phyloP scores from a whole-genome alignment of 2,113 vertebrate genomes.

The Lepus timidus region DNA sequence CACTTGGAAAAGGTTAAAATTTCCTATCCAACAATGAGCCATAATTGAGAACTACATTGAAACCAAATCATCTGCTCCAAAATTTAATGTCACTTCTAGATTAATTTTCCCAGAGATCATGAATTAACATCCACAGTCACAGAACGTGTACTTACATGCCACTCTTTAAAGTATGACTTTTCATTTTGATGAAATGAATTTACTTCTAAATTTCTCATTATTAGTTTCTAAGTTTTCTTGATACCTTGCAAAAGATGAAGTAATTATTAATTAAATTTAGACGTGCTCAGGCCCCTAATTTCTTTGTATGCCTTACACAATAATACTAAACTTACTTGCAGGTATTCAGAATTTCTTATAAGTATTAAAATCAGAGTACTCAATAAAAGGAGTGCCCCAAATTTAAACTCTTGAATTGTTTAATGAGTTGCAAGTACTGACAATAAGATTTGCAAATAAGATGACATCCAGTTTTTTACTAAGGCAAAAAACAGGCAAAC shows the following conservation, averaged over 20 bases:
- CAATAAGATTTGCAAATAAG: background rate
- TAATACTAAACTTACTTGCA: constrained; percentile 20
- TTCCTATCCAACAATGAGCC: background rate
- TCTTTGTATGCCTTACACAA: background rate
- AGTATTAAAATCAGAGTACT: background rate
- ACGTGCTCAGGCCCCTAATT: background rate
- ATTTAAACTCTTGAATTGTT: background rate
- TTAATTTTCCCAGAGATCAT: background rate
- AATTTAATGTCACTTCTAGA: constrained; percentile 17
- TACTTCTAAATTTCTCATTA: background rate
- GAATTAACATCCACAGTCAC: background rate
- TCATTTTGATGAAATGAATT: background rate
- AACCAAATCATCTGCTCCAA: background rate
- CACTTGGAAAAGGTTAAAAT: constrained; percentile 36
- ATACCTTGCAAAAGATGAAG: background rate
- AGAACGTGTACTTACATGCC: background rate
- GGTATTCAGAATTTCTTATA: background rate
- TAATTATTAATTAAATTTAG: background rate
- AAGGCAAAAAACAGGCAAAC: background rate
- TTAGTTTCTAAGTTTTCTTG: background rate
- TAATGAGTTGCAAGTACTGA: background rate
- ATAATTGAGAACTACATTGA: background rate
- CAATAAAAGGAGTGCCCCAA: background rate
- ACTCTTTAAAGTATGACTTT: background rate
- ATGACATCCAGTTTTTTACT: background rate